Percentiles rank a stretch among this genome's conserved stretches.
These are phyloP conservation scores for Myocastor coypus DNA, from an alignment of 2,113 vertebrate genomes.

Conservation along the genomic window DNA sequence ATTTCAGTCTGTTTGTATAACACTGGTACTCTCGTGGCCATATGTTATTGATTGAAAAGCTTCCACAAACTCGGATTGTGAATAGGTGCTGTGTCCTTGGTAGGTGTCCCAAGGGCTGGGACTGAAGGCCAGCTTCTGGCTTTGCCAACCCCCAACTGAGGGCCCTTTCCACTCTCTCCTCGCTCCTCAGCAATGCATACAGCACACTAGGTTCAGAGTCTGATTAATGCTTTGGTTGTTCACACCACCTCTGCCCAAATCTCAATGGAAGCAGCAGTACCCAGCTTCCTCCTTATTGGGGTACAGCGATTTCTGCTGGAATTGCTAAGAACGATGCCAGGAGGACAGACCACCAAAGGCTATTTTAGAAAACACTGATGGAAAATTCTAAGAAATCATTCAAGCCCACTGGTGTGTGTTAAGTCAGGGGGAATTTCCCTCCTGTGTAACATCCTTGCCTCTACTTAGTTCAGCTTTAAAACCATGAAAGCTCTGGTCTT, in stretches of 20 bases:
- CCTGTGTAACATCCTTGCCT: conserved; percentile 68
- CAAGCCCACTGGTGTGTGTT: conserved; percentile 68
- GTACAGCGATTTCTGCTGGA: conserved; percentile 53
- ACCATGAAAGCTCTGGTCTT: conserved; percentile 73
- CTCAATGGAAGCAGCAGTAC: background rate
- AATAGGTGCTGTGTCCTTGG: conserved; percentile 74
- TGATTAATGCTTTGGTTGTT: background rate
- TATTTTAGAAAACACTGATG: conserved; percentile 72
- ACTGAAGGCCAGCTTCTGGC: background rate
- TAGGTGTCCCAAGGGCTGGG: conserved; percentile 62
- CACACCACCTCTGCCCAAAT: conserved; percentile 41
- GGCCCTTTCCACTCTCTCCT: background rate
- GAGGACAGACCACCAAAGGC: conserved; percentile 69
- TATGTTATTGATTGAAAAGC: conserved; percentile 83
- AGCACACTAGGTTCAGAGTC: background rate
- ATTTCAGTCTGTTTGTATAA: conserved; percentile 82
- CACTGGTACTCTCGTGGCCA: conserved; percentile 67
- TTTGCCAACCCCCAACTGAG: conserved; percentile 56
- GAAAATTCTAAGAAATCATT: conserved; percentile 78
- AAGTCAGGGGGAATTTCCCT: conserved; percentile 64
- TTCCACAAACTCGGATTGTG: conserved; percentile 58
- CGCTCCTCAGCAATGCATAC: background rate
- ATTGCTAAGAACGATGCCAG: conserved; percentile 17
- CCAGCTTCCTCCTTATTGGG: conserved; percentile 42
- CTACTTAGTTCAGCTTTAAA: conserved; percentile 63